Evolutionary conservation across 2,797 vertebrate species (phyloP).

Genomic region (Darevskia mixta): DNA sequence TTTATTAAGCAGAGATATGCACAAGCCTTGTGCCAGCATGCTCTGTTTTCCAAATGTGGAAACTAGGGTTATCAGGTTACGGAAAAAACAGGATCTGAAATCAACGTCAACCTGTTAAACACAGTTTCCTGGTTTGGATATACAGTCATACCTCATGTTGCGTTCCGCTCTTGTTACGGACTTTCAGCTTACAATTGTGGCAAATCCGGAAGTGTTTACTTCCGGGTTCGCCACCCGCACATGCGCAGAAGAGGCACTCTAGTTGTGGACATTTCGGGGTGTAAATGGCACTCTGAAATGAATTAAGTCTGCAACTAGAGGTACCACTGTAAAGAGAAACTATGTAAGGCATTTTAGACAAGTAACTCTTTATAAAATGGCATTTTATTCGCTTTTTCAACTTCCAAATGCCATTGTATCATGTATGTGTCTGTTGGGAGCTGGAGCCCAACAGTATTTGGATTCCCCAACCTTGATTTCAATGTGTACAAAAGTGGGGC

Average conservation of each 20-base stretch:
- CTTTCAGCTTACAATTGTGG: too few relatives aligned
- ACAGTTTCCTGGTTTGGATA: background rate
- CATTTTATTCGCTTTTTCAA: background rate
- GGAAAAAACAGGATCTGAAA: background rate
- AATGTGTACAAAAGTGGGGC: background rate
- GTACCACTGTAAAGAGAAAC: background rate
- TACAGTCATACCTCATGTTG: too few relatives aligned
- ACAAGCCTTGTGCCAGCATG: background rate
- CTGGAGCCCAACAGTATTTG: too few relatives aligned
- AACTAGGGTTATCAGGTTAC: background rate
- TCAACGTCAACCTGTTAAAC: background rate
- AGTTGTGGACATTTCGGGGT: too few relatives aligned
- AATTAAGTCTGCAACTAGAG: too few relatives aligned
- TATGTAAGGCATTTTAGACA: background rate
- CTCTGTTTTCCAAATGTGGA: background rate
- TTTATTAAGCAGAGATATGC: background rate
- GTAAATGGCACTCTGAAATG: too few relatives aligned
- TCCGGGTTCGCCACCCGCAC: too few relatives aligned
- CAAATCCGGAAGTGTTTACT: too few relatives aligned
- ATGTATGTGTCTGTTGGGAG: background rate
- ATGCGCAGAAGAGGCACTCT: too few relatives aligned
- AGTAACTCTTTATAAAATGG: background rate
- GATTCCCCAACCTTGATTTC: too few relatives aligned
- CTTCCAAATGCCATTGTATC: slow-evolving; percentile 23
- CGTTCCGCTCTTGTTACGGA: too few relatives aligned